Evolutionary conservation across 30 jellyfish, hydroid and myxozoan genomes (phyloP).

Genomic region (Aurelia sp.): DNA sequence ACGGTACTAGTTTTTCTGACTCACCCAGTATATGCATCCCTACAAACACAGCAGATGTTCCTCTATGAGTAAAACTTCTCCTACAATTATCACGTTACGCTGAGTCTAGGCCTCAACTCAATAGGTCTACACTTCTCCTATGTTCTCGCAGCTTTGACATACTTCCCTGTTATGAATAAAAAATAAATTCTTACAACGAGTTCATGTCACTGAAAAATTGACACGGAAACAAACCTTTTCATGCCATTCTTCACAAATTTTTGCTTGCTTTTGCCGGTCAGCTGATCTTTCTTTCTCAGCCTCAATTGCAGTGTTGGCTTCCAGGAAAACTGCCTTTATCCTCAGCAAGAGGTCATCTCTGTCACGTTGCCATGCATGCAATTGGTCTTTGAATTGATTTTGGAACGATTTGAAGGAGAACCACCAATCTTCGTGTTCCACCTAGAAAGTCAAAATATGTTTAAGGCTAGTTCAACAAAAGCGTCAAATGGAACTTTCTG

Average conservation of each 20-base stretch:
- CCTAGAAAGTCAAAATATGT: slow-evolving; percentile 8
- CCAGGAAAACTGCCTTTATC: slow-evolving; percentile 61
- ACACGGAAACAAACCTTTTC: slow-evolving; percentile 41
- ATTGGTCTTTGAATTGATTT: slow-evolving; percentile 69
- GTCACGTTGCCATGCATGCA: slow-evolving; percentile 83
- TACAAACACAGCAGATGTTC: too few species aligned
- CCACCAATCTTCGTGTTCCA: slow-evolving; percentile 81
- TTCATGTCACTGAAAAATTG: too few species aligned
- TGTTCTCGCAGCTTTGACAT: too few species aligned
- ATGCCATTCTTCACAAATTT: slow-evolving; percentile 63
- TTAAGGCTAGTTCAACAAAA: not conserved
- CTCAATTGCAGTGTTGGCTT: slow-evolving; percentile 57
- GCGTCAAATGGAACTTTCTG: too few species aligned
- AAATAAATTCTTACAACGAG: too few species aligned
- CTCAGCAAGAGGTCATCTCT: slow-evolving; percentile 67
- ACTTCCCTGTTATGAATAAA: too few species aligned
- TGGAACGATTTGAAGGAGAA: slow-evolving; percentile 61
- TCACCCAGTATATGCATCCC: too few species aligned
- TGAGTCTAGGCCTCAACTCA: too few species aligned
- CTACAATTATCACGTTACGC: too few species aligned
- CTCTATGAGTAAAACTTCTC: too few species aligned
- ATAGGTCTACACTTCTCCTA: too few species aligned
- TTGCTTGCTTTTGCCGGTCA: slow-evolving; percentile 67
- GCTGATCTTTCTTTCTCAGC: slow-evolving; percentile 35
- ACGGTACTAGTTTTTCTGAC: too few species aligned